phyloP scores from a whole-genome alignment of 1,140 invertebrate genomes.

The Argopecten irradians region DNA sequence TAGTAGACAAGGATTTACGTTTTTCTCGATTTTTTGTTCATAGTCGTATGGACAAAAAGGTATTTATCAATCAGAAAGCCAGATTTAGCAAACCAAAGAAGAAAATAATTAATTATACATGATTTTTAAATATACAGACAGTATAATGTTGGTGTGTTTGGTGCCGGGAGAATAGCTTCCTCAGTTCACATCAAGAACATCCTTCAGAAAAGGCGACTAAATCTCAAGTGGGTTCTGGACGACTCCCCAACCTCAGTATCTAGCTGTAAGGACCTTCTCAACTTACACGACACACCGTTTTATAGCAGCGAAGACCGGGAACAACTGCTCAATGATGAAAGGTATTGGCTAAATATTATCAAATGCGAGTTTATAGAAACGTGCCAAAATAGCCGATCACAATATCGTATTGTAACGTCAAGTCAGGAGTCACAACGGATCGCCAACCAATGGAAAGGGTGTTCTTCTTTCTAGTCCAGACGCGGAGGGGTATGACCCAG shows the following conservation, averaged over 20 bases:
- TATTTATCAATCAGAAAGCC: too few species aligned
- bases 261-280: slow-evolving; percentile 12
- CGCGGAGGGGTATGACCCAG: too few species aligned
- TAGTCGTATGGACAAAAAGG: too few species aligned
- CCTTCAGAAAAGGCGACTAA: slow-evolving; percentile 42
- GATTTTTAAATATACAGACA: neutral
- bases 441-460: too few species aligned
- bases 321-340: slow-evolving; percentile 46
- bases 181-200: slow-evolving; percentile 56
- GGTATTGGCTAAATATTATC: slow-evolving; percentile 35
- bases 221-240: slow-evolving; percentile 56
- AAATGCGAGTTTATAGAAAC: too few species aligned
- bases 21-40: neutral
- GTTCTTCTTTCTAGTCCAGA: too few species aligned
- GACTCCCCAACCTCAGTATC: slow-evolving; percentile 31
- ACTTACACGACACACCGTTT: slow-evolving; percentile 52
- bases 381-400: too few species aligned
- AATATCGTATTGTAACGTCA: too few species aligned
- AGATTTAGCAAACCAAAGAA: too few species aligned
- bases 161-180: slow-evolving; percentile 57
- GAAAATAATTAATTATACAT: neutral
- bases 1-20: neutral
- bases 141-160: slow-evolving; percentile 57
- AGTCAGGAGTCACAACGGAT: too few species aligned
- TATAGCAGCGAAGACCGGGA: slow-evolving; percentile 34